Evolutionary conservation across 2,797 vertebrate genomes (phyloP).

Genomic region (Prunella strophiata): DNA sequence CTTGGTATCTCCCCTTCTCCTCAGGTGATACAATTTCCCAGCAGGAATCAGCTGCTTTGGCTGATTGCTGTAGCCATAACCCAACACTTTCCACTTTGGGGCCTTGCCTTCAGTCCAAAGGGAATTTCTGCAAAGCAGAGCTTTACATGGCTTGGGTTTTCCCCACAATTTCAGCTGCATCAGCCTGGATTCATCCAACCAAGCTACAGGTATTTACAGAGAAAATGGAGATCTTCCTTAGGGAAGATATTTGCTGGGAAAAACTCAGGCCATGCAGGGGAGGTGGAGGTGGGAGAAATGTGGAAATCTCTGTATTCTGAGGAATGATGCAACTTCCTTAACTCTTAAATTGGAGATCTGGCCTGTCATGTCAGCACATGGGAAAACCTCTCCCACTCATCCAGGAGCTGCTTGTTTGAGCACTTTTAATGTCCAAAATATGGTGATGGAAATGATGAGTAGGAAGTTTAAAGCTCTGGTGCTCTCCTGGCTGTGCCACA

Average conservation of each 20-base stretch:
- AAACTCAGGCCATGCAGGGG: background rate
- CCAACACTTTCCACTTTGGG: background rate
- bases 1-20: background rate
- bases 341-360: background rate
- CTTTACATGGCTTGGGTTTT: accelerated
- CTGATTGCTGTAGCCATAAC: background rate
- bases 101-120: background rate
- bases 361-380: background rate
- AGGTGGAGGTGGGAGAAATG: background rate
- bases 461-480: background rate
- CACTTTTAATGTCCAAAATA: background rate
- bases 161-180: background rate
- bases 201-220: background rate
- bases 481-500: background rate
- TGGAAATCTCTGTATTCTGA: background rate
- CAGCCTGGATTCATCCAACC: background rate
- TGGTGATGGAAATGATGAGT: background rate
- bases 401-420: background rate
- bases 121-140: background rate
- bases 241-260: background rate
- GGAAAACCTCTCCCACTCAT: background rate
- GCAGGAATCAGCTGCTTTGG: background rate
- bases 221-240: background rate
- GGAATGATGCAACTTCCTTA: background rate
- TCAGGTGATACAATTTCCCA: background rate